A percentile compares a stretch with the other conserved stretches of the same genome.
Conservation (phyloP, 2,888 invertebrate genomes). For the Augiades crinisus region DNA sequence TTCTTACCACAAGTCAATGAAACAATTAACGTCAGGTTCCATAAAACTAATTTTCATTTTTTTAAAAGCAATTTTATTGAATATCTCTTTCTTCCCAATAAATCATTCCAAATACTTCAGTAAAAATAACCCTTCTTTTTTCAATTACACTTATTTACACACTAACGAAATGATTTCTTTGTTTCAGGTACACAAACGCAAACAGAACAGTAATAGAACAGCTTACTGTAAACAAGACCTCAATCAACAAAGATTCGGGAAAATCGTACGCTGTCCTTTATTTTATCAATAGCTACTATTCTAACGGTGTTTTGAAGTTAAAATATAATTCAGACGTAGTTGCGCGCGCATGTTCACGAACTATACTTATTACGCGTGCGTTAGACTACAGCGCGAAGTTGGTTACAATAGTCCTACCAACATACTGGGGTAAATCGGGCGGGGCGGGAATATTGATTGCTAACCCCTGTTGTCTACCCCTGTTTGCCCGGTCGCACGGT, state of each 20-base stretch:
- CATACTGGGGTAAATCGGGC: slow-evolving; percentile 27
- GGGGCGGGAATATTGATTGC: slow-evolving; percentile 29
- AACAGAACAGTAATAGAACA: neutral
- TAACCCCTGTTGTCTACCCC: slow-evolving; percentile 12
- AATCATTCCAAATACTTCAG: neutral
- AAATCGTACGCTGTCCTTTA: too few species aligned
- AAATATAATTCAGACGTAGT: too few species aligned
- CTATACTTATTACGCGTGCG: slow-evolving; percentile 6
- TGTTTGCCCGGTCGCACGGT: neutral
- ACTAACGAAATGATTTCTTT: slow-evolving; percentile 18
- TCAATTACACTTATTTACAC: neutral
- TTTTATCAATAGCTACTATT: too few species aligned
- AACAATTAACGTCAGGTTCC: too few species aligned
- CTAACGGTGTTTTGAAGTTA: too few species aligned
- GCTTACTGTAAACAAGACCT: neutral
- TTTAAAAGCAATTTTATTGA: too few species aligned
- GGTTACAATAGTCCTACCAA: slow-evolving; percentile 3
- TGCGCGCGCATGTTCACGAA: neutral
- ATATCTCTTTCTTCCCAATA: neutral
- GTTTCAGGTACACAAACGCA: slow-evolving; percentile 33
- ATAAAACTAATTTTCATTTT: too few species aligned
- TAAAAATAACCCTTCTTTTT: neutral
- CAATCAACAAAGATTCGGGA: too few species aligned
- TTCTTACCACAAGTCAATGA: too few species aligned
- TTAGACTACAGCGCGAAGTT: slow-evolving; percentile 7